A percentile compares a stretch with the other conserved stretches of the same genome.
Conservation (phyloP, 2,888 invertebrate species). For the Xylocampa areola region DNA sequence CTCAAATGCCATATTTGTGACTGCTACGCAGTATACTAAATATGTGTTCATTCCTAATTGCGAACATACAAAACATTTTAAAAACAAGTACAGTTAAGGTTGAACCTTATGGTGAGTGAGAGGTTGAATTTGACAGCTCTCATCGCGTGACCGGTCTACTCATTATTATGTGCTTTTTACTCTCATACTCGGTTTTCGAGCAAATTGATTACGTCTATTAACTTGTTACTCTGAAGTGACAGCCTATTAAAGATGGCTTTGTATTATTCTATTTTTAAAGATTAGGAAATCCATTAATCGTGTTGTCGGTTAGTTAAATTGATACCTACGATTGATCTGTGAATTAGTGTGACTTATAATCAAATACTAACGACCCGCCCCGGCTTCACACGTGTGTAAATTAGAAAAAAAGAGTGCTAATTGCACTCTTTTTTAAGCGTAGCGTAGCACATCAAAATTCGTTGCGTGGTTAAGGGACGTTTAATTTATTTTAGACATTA, state of each 20-base stretch:
- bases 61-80: slow-evolving; percentile 21
- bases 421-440: too few relatives aligned
- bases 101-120: slow-evolving; percentile 52
- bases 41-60: too few relatives aligned
- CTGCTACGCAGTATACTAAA: too few relatives aligned
- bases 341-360: slow-evolving; percentile 1
- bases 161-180: slow-evolving; percentile 72
- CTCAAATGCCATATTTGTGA: too few relatives aligned
- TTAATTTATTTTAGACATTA: too few relatives aligned
- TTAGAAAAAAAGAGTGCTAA: too few relatives aligned
- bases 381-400: too few relatives aligned
- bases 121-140: slow-evolving; percentile 75
- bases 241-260: slow-evolving; percentile 72
- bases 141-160: slow-evolving; percentile 77
- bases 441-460: too few relatives aligned
- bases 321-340: slow-evolving; percentile 23
- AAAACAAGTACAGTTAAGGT: slow-evolving; percentile 26
- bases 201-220: slow-evolving; percentile 83
- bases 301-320: slow-evolving; percentile 37
- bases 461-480: too few relatives aligned
- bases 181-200: slow-evolving; percentile 70
- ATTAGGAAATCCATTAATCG: slow-evolving; percentile 45
- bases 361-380: too few relatives aligned
- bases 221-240: slow-evolving; percentile 77
- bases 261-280: slow-evolving; percentile 51